A percentile compares a stretch with the other conserved stretches of the same genome.
phyloP scores from a whole-genome alignment of 2,113 vertebrate genomes.

The Phaethon lepturus region DNA sequence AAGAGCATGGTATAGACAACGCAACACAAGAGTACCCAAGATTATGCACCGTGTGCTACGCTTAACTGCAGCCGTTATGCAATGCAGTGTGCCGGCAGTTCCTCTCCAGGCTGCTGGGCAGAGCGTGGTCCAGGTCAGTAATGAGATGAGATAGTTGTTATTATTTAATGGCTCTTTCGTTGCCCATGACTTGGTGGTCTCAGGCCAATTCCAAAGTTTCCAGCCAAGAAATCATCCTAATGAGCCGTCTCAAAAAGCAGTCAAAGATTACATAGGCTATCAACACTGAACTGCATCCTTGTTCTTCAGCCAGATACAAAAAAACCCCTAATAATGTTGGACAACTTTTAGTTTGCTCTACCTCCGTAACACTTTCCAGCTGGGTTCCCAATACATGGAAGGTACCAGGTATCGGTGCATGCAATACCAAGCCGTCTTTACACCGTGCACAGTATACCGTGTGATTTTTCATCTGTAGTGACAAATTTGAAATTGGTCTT shows the following conservation, averaged over 20 bases:
- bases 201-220: not conserved
- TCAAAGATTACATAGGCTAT: not conserved
- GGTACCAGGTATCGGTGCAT: not conserved
- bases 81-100: not conserved
- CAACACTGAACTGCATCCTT: not conserved
- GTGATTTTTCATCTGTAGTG: not conserved
- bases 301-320: not conserved
- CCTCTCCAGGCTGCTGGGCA: not conserved
- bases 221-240: not conserved
- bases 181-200: not conserved
- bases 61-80: not conserved
- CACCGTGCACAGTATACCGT: not conserved
- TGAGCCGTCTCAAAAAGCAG: not conserved
- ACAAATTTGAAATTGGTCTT: not conserved
- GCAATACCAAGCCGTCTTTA: not conserved
- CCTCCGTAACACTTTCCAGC: not conserved
- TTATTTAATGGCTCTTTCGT: not conserved
- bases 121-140: not conserved
- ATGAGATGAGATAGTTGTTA: not conserved
- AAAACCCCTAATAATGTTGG: not conserved
- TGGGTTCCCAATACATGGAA: not conserved
- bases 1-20: too few relatives aligned
- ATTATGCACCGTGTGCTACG: rapidly evolving
- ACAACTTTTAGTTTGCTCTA: not conserved
- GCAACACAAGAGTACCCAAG: not conserved